Evolutionary conservation across 2,113 vertebrate species (phyloP).

Genomic region (Anoura caudifer): DNA sequence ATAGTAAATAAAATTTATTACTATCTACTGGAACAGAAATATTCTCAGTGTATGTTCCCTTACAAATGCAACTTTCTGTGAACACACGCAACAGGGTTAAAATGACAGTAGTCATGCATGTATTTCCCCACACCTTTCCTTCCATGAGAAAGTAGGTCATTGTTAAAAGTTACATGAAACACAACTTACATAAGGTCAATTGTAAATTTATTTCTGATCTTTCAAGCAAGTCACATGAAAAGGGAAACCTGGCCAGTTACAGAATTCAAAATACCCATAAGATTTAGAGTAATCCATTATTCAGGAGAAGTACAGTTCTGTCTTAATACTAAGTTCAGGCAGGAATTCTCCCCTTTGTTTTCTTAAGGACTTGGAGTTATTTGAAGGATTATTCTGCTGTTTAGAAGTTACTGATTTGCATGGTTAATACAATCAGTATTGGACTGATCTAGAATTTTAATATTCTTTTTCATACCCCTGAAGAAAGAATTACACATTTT

Average conservation of each 20-base stretch:
- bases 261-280: conserved; percentile 7
- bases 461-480: conserved; percentile 20
- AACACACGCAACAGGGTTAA: neutral
- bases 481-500: conserved; percentile 47
- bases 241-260: neutral
- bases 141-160: neutral
- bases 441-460: conserved; percentile 34
- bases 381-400: conserved; percentile 16
- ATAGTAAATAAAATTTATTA: neutral
- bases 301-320: neutral
- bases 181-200: neutral
- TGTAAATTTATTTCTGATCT: conserved; percentile 24
- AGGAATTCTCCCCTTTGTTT: neutral
- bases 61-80: neutral
- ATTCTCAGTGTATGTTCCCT: neutral
- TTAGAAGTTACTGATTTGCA: neutral
- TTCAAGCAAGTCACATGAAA: neutral
- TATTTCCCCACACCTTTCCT: neutral
- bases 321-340: neutral
- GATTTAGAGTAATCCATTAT: conserved; percentile 17
- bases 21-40: neutral
- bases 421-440: neutral
- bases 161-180: neutral
- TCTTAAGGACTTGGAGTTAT: conserved; percentile 2
- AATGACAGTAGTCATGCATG: neutral